Base-by-base conservation (phyloP, 2,797 vertebrate genomes). In the Ctenosaura bakeri region DNA sequence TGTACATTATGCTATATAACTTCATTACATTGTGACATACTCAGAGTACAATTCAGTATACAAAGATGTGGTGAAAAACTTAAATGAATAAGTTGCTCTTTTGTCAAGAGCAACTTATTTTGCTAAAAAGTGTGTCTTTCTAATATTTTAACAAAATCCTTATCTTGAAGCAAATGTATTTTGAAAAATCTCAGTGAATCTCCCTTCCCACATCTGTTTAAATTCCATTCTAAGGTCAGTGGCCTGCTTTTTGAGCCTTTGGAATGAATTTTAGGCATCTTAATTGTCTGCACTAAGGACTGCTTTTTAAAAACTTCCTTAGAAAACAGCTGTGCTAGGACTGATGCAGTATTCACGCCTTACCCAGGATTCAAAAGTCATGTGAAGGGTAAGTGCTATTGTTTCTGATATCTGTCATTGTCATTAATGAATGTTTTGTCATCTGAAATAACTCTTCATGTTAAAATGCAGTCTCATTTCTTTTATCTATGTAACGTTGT, bases 241-340 rank as follows among this genome's bases (percentile, higher is more conserved):
- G n/a, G 32, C 81, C 54, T 76, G 29, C 38, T 78, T 35, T 46
- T 52, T 38, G 20, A 54, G 59, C 1, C 12, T 87, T 66, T 87
- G 18, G 56, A 85, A 26, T 56, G 16, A 77, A 38, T 42, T 66
- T 6, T 62, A 66, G 69, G 18, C n/a, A 54, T 42, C 20, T 46
- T 71, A 80, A 83, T 54, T 54, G 18, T n/a, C 24, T 73, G 74
- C 24, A 80, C 52, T 93, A 93, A 90, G n/a, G 24, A 69, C 85
- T 35, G 92, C 26, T 92, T 76, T 35, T 83, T 76, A 62, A 91
- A 87, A 94, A 91, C 94, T 92, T 96, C 82, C 95, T 93, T 94
- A 99, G 99, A 99, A 97, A 98, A 99, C 95, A 99, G 99, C 97
- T 99, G 99, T 98, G 99, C 99, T 94, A 98, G 99, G 97, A 99